phyloP scores from a whole-genome alignment of 2,113 vertebrate genomes.

The Tragelaphus strepsiceros region DNA sequence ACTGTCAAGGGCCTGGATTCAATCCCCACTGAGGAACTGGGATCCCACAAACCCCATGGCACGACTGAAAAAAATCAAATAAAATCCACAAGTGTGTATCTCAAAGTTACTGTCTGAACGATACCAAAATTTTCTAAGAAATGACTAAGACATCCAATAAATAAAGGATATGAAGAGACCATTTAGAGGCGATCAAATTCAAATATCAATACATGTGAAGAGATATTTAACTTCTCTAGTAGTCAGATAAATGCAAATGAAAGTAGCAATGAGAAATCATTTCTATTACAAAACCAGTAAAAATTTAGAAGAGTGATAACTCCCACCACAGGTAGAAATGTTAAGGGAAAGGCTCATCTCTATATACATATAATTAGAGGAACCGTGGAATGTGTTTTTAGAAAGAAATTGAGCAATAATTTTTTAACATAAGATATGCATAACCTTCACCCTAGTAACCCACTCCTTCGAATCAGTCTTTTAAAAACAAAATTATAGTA shows the following conservation, averaged over 20 bases:
- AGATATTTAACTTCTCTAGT: background rate
- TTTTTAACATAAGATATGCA: background rate
- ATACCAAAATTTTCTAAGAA: background rate
- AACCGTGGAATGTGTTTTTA: background rate
- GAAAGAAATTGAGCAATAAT: background rate
- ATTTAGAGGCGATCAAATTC: constrained; percentile 1
- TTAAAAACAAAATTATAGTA: background rate
- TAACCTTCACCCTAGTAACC: background rate
- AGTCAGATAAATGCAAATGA: background rate
- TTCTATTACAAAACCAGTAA: background rate
- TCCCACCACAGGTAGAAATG: background rate
- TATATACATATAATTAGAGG: background rate
- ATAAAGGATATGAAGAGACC: background rate
- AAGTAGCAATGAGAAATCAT: background rate
- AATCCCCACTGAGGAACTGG: background rate
- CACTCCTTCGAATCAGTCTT: background rate
- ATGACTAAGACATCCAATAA: background rate
- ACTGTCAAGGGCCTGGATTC: background rate
- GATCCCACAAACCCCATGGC: background rate
- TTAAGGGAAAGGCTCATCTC: background rate
- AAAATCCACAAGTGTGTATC: background rate
- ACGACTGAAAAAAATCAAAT: background rate
- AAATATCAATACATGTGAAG: background rate
- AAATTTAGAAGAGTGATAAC: background rate
- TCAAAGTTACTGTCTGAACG: background rate